Evolutionary conservation across 2,113 vertebrate species (phyloP).

Genomic region (Corydoras sp.): DNA sequence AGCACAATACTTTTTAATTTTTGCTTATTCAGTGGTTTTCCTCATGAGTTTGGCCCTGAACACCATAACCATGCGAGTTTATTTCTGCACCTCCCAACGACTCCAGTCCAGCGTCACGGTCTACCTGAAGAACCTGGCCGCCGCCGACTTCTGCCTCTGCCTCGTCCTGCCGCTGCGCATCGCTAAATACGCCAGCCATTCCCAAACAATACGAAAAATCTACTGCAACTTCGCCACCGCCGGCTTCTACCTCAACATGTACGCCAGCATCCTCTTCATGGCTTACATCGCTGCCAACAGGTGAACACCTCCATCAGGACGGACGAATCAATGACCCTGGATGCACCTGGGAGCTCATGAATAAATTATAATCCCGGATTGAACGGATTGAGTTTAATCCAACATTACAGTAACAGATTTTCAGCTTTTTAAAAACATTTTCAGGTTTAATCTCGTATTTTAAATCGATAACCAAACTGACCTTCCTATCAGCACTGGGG

Average conservation of each 20-base stretch:
- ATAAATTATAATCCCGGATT: too few species aligned
- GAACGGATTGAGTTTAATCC: too few species aligned
- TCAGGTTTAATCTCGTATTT: too few species aligned
- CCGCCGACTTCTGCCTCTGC: conserved; percentile 60
- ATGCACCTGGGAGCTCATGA: too few species aligned
- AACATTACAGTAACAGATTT: too few species aligned
- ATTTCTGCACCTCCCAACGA: conserved; percentile 47
- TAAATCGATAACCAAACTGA: too few species aligned
- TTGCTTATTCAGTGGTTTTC: conserved; percentile 51
- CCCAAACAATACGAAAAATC: conserved; percentile 14
- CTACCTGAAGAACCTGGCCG: conserved; percentile 65
- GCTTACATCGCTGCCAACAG: conserved; percentile 64
- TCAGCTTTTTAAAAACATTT: too few species aligned
- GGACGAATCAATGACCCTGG: too few species aligned
- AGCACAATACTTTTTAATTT: conserved; percentile 47
- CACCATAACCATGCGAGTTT: conserved; percentile 56
- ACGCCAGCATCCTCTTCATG: conserved; percentile 71
- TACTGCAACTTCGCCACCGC: conserved; percentile 60
- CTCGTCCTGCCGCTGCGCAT: conserved; percentile 59
- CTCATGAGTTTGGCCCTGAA: conserved; percentile 59
- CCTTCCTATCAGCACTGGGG: too few species aligned
- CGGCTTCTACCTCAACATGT: conserved; percentile 66
- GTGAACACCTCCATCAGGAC: conserved; percentile 33
- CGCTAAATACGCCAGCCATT: conserved; percentile 37
- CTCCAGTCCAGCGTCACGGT: conserved; percentile 48